Conservation (phyloP, 2,113 vertebrate species). For the Eublepharis macularius region DNA sequence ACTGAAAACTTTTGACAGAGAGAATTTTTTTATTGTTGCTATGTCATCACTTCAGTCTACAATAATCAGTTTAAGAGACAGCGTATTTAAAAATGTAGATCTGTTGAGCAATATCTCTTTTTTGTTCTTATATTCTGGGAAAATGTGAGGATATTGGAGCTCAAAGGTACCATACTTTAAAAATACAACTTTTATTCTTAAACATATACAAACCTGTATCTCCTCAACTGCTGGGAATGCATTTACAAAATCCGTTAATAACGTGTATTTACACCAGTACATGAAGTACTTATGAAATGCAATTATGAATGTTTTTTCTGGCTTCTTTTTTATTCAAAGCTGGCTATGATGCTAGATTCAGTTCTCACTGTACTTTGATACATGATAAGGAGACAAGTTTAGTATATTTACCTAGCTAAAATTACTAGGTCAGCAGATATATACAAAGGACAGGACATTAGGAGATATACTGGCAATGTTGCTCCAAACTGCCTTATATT, state of each 20-base stretch:
- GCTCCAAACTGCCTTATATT: background rate
- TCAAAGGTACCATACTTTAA: too few species aligned
- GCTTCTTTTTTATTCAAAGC: background rate
- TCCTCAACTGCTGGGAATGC: background rate
- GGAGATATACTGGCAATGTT: background rate
- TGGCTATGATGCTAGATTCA: background rate
- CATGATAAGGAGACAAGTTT: background rate
- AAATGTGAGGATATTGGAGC: too few species aligned
- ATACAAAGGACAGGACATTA: background rate
- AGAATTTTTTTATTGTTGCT: background rate
- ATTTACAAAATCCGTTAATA: background rate
- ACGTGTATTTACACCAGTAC: background rate
- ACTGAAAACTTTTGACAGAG: background rate
- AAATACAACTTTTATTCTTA: background rate
- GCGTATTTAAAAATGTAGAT: background rate
- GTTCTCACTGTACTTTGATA: background rate
- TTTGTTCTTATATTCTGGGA: background rate
- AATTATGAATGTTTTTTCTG: background rate
- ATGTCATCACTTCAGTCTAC: background rate
- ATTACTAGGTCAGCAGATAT: background rate
- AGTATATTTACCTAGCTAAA: background rate
- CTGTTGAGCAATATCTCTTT: background rate
- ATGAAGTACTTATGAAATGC: background rate
- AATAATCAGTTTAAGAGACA: background rate
- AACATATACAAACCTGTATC: background rate